phyloP scores from a whole-genome alignment of 2,113 vertebrate genomes.

The Pipa parva region DNA sequence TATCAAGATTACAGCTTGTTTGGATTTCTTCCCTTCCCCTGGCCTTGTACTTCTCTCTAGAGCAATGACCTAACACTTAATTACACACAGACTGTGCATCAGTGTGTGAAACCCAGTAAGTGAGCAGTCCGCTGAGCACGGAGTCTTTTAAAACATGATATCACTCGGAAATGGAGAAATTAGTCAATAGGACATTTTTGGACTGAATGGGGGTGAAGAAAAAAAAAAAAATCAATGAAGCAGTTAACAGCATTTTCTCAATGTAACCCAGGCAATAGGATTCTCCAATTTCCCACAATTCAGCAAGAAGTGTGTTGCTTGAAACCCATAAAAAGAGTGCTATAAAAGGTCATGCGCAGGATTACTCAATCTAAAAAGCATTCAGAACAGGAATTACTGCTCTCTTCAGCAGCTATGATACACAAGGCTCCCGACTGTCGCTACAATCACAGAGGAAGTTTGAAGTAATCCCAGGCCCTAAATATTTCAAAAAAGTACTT shows the following conservation, averaged over 20 bases:
- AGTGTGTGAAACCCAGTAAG: slow-evolving; percentile 8
- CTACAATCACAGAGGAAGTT: too few species aligned
- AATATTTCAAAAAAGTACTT: too few species aligned
- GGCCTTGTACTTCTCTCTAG: not conserved
- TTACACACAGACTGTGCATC: not conserved
- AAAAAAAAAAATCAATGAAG: slow-evolving; percentile 23
- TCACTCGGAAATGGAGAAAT: slow-evolving; percentile 31
- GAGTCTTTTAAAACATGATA: slow-evolving; percentile 23
- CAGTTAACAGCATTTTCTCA: slow-evolving; percentile 9
- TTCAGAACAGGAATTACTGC: too few species aligned
- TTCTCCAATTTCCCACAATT: not conserved
- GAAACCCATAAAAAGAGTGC: too few species aligned
- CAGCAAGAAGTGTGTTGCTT: not conserved
- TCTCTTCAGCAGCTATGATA: too few species aligned
- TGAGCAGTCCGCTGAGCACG: not conserved
- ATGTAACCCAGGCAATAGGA: not conserved
- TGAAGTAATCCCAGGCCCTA: too few species aligned
- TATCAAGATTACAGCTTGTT: too few species aligned
- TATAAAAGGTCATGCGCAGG: too few species aligned
- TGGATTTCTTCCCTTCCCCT: not conserved
- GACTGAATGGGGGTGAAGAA: not conserved
- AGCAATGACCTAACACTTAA: slow-evolving; percentile 16
- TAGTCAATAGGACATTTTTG: slow-evolving; percentile 31
- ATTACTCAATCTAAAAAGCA: too few species aligned
- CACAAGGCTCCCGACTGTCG: too few species aligned